These are phyloP conservation scores for Furcifer pardalis DNA, from an alignment of 2,797 vertebrate genomes.

Conservation along the genomic window DNA sequence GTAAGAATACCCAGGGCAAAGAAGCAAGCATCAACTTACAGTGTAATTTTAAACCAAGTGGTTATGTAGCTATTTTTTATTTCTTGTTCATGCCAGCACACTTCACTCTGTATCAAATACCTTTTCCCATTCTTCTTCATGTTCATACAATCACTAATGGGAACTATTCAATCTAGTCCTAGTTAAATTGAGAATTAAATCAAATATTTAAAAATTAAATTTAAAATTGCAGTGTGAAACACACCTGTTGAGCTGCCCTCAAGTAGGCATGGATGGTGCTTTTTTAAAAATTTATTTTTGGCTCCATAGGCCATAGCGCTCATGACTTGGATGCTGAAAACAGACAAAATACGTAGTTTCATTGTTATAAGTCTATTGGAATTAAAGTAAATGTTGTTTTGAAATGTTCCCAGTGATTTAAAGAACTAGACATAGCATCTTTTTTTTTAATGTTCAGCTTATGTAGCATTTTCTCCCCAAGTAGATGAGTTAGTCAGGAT, in stretches of 20 bases:
- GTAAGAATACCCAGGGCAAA: conserved; percentile 19
- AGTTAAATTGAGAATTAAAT: too few species aligned
- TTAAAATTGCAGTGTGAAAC: background rate
- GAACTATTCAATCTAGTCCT: too few species aligned
- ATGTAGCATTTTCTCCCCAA: conserved; percentile 47
- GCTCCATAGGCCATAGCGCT: background rate
- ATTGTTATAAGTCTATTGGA: conserved; percentile 28
- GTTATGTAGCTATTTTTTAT: background rate
- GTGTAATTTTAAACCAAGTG: conserved; percentile 13
- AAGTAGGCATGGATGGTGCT: background rate
- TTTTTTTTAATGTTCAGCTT: conserved; percentile 56
- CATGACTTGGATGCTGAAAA: background rate
- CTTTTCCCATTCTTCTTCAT: background rate
- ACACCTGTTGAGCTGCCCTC: background rate
- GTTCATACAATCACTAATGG: background rate
- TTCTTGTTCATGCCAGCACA: background rate
- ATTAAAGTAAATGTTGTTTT: conserved; percentile 17
- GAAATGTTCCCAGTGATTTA: conserved; percentile 37
- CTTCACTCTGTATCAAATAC: background rate
- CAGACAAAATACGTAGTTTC: background rate
- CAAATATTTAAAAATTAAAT: too few species aligned
- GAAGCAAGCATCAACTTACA: conserved; percentile 1
- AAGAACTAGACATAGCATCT: conserved; percentile 44
- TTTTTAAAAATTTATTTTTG: too few species aligned
- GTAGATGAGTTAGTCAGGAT: conserved; percentile 52